These are phyloP conservation scores for Euphonia xanthogaster DNA, from an alignment of 2,797 vertebrate species.

Conservation along the genomic window DNA sequence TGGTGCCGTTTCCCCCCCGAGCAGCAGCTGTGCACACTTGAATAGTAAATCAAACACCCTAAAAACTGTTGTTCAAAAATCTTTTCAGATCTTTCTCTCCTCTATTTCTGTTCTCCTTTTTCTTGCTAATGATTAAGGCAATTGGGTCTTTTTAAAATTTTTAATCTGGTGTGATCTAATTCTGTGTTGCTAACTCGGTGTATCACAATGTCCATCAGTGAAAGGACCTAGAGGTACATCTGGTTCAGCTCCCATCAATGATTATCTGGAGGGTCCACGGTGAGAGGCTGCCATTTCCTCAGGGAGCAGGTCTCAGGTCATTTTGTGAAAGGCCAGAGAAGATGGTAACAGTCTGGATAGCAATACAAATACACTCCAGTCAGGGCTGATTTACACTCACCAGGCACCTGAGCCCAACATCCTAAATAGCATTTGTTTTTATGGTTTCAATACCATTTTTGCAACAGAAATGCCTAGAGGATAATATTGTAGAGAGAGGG, in stretches of 20 bases:
- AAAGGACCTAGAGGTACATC: not conserved
- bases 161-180: slow-evolving; percentile 1
- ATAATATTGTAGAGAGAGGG: not conserved
- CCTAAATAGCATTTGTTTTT: not conserved
- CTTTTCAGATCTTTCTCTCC: slow-evolving; percentile 61
- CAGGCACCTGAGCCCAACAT: not conserved
- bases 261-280: not conserved
- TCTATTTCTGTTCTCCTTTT: slow-evolving; percentile 55
- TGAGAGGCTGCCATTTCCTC: not conserved
- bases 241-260: not conserved
- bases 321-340: not conserved
- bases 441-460: not conserved
- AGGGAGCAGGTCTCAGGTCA: not conserved
- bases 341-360: not conserved
- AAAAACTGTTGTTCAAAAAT: slow-evolving; percentile 62
- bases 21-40: slow-evolving; percentile 69
- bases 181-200: not conserved
- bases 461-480: not conserved
- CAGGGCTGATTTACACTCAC: not conserved
- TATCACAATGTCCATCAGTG: not conserved
- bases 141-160: not conserved
- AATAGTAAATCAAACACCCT: slow-evolving; percentile 75
- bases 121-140: slow-evolving; percentile 25
- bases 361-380: not conserved
- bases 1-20: slow-evolving; percentile 7